A percentile compares a stretch with the other conserved stretches of the same genome.
Conservation (phyloP, 2,113 vertebrate species). For the Hyla sarda region DNA sequence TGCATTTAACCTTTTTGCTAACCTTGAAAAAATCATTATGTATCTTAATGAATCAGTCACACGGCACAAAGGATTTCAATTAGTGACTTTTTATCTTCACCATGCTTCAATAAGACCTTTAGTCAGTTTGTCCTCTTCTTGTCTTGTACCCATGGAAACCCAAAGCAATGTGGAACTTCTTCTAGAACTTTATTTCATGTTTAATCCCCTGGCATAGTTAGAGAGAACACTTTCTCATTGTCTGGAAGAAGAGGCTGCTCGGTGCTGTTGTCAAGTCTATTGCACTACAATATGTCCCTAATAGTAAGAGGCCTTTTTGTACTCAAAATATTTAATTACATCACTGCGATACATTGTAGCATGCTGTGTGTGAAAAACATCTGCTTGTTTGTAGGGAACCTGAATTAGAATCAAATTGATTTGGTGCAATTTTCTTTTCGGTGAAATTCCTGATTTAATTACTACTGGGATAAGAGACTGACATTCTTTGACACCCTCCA, state of each 20-base stretch:
- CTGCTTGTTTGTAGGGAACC: background rate
- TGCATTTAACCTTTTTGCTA: background rate
- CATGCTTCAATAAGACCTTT: slow-evolving; percentile 5
- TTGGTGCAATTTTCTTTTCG: background rate
- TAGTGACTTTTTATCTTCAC: slow-evolving; percentile 39
- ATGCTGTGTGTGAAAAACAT: background rate
- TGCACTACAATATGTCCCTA: background rate
- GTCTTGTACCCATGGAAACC: slow-evolving; percentile 52
- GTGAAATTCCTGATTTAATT: background rate
- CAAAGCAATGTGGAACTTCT: slow-evolving; percentile 22
- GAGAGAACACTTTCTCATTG: slow-evolving; percentile 1
- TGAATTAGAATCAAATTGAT: no score
- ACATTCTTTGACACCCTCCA: background rate
- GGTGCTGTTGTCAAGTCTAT: background rate
- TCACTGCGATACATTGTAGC: background rate
- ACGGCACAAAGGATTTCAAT: slow-evolving; percentile 51
- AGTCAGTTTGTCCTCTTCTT: slow-evolving; percentile 34
- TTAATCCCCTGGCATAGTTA: slow-evolving; percentile 15
- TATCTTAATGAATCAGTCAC: slow-evolving; percentile 43
- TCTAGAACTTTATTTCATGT: slow-evolving; percentile 28
- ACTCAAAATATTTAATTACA: background rate
- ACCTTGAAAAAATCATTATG: slow-evolving; percentile 46
- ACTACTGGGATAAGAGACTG: background rate
- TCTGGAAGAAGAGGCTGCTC: background rate
- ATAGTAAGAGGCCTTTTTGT: background rate